Evolutionary conservation across 2,113 vertebrate genomes (phyloP), one percentile per base, ranked within the genome.

Genomic region (Todiramphus chloris): DNA sequence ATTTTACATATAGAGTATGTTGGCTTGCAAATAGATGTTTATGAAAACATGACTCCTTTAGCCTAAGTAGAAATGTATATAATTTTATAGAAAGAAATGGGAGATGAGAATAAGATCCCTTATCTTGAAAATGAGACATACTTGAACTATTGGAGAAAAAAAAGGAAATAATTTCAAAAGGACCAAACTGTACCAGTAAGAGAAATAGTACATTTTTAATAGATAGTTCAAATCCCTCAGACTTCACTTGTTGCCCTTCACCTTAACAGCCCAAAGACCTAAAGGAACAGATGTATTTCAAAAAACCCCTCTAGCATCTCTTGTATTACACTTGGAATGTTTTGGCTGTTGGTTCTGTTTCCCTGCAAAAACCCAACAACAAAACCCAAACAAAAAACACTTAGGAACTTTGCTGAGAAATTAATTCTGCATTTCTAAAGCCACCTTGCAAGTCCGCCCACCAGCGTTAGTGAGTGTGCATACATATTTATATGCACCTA

Each of bases 401-500:
- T 76, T 59, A 15, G n/a, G 89, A 92, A 85, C 46, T 84, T 8
- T 0, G 0, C n/a, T 76, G 66, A 91, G 41, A 95, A 94, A 73
- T 89, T 87, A 82, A 66, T 89, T 77, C 41, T 72, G 30, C 48
- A 74, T 87, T 87, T 91, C 48, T 87, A 93, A 87, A 89, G 63
- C 81, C 56, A 89, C 81, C 81, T 85, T 92, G 37, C 96, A 91
- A 94, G 87, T 93, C 78, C 63, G 5, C 96, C 91, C 91, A 96
- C 93, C 7, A 0, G 90, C 69, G 81, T 69, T 41, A 87, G 64
- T 76, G 80, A 95, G 66, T 17, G 39, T 80, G 83, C 94, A 94
- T 96, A 85, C 74, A 92, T 94, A 94, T 95, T 94, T 92, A 96
- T 94, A 84, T 0, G 21, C 66, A 87, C 89, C 95, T 93, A 96